Evolutionary conservation across 2,113 vertebrate species (phyloP).

Genomic region (Panurus biarmicus): DNA sequence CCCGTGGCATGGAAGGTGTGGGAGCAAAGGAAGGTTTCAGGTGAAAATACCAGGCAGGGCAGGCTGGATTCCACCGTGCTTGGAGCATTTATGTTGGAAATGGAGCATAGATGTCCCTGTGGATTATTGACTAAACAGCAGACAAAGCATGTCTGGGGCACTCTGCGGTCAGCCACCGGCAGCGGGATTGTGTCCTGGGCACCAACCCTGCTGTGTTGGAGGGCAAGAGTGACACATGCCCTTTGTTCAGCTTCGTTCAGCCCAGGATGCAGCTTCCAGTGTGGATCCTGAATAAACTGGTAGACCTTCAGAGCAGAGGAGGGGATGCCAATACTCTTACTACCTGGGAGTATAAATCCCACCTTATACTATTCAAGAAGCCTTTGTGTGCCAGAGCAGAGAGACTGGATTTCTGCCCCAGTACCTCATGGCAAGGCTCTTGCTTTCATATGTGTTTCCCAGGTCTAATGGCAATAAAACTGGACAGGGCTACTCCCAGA

Average conservation of each 20-base stretch:
- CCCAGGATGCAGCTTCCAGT: background rate
- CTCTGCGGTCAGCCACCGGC: background rate
- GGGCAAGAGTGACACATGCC: background rate
- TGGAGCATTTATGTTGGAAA: rapidly evolving
- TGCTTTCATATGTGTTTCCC: background rate
- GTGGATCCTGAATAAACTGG: background rate
- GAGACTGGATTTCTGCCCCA: background rate
- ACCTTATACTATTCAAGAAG: background rate
- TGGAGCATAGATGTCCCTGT: background rate
- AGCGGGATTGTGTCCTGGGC: background rate
- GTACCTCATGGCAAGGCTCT: background rate
- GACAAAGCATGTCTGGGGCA: background rate
- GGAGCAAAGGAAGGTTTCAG: background rate
- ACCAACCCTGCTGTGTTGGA: background rate
- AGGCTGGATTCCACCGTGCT: background rate
- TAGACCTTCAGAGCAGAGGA: background rate
- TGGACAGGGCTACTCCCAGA: background rate
- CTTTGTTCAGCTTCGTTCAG: background rate
- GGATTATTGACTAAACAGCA: background rate
- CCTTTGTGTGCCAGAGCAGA: background rate
- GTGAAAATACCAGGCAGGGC: background rate
- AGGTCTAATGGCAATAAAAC: background rate
- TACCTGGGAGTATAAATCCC: background rate
- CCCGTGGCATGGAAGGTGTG: background rate
- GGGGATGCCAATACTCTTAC: background rate